A percentile compares a stretch with the other conserved stretches of the same genome.
phyloP scores from a whole-genome alignment of 2,797 vertebrate genomes.

The Meriones psammophilus region DNA sequence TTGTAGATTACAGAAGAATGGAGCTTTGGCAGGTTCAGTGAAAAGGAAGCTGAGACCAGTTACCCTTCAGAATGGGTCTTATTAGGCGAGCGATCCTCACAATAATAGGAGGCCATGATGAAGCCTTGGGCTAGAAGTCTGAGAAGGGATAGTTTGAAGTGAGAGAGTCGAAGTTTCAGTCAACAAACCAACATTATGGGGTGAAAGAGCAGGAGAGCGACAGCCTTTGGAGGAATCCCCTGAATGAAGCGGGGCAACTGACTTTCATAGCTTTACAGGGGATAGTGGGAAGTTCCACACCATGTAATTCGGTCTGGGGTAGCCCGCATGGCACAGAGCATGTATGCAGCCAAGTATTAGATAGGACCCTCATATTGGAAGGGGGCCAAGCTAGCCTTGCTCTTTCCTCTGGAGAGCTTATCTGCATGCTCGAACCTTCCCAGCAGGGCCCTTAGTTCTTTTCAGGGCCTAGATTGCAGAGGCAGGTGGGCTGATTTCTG shows the following conservation, averaged over 20 bases:
- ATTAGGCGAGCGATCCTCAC: neutral
- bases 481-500: neutral
- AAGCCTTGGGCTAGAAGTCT: neutral
- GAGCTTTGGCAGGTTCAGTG: neutral
- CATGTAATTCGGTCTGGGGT: neutral
- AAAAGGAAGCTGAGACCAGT: slow-evolving; percentile 5
- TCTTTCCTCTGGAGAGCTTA: neutral
- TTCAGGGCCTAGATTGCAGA: neutral
- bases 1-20: neutral
- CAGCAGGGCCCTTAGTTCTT: neutral
- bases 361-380: neutral
- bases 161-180: neutral
- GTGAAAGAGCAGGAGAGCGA: neutral
- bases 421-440: neutral
- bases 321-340: too few relatives aligned
- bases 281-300: neutral
- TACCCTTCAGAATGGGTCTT: neutral
- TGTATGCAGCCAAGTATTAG: too few relatives aligned
- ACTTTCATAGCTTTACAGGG: neutral
- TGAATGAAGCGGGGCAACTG: neutral
- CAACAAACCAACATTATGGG: neutral
- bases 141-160: neutral
- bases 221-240: neutral
- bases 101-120: neutral
- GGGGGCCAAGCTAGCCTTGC: neutral